A percentile compares a stretch with the other conserved stretches of the same genome.
Conservation (phyloP, 2,113 vertebrate species). For the Bubo scandiacus region DNA sequence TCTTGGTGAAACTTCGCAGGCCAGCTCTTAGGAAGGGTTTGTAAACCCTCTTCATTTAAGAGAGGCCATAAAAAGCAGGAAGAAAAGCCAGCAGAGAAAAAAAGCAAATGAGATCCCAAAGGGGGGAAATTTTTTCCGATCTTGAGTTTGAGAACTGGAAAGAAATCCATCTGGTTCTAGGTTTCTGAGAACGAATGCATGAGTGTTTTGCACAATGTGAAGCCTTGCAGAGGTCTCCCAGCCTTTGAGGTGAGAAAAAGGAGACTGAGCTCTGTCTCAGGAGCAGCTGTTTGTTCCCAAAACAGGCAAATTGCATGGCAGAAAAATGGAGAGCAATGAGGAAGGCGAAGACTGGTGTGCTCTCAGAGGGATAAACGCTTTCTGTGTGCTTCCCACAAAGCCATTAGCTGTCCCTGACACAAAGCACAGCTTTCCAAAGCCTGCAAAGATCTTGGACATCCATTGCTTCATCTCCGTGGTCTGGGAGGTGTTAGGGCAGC, state of each 20-base stretch:
- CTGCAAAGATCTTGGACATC: background rate
- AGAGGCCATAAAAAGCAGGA: constrained; percentile 18
- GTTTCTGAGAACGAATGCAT: background rate
- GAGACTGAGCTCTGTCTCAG: background rate
- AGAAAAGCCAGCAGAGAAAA: background rate
- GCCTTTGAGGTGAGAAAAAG: background rate
- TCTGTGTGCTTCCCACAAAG: background rate
- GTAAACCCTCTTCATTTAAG: background rate
- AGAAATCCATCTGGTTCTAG: constrained; percentile 10
- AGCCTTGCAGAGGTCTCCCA: background rate
- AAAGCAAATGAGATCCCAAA: background rate
- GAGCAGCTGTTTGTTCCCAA: background rate
- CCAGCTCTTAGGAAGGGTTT: background rate
- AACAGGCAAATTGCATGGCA: background rate
- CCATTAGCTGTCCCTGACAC: background rate
- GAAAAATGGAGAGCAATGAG: background rate
- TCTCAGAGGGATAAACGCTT: background rate
- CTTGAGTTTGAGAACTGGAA: background rate
- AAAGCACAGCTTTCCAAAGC: background rate
- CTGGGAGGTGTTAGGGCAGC: background rate
- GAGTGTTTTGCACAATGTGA: background rate
- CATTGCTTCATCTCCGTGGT: background rate
- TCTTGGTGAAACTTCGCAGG: background rate
- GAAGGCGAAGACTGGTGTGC: background rate
- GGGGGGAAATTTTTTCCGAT: background rate